Base-by-base conservation (phyloP, 1,140 invertebrate species). In the Leguminivora glycinivorella region DNA sequence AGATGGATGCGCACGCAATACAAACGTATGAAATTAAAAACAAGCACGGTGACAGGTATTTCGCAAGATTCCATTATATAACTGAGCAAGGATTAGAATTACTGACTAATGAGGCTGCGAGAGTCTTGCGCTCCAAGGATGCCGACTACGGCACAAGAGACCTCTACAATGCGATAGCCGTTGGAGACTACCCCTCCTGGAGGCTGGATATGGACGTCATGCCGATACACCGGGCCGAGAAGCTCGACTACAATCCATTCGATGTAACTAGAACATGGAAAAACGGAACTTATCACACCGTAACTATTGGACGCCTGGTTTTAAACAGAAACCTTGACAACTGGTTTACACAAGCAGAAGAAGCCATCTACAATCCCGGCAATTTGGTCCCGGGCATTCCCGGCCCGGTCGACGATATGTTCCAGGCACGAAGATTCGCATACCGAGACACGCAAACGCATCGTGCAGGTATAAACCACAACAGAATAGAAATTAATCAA, bases 381-480 rank as follows among this genome's bases (percentile, higher is more conserved):
- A 95, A 97, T 84, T 91, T 98, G 90, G 93, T 97, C 56, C 96
- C 97, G 31, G 94, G 97, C 38, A 96, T 98, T 77, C 93, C 22
- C 94, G 92, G 95, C n/a, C 95, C 94, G 69, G 96, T 95, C 1
- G 97, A 98, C 82, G 97, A 96, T 88, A 96, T 98, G 95, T 89
- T 98, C 43, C 95, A 96, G 90, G 96, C 95, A 60, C 94, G 97
- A 70, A 89, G 97, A 2, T 97, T 97, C 81, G 93, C 96, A 17
- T 98, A 98, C 83, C 93, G 93, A 1, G 97, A 98, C 84, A 96
- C 97, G 4, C 96, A 97, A 74, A 93, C 96, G 68, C 95, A 98
- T 88, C 93, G 97, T 5, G 90, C 98, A 22, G 97, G 97, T 25
- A 91, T 95, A 2, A 98, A 98, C 88, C 96, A 95, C 85, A 90